Base-by-base conservation (phyloP, 2,113 vertebrate species). In the Pseudopodoces humilis region DNA sequence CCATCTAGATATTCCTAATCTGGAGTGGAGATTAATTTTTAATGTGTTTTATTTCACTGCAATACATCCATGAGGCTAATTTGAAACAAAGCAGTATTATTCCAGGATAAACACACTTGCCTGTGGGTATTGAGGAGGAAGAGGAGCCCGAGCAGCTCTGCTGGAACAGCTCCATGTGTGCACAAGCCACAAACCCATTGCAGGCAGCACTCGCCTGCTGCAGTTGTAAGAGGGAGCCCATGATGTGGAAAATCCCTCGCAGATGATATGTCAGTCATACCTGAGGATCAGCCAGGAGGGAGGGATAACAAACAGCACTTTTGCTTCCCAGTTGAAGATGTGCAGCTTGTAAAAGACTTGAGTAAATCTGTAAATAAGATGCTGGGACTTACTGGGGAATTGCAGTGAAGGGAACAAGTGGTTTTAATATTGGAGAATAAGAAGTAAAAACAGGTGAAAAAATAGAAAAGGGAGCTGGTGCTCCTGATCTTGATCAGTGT, bases 171-270 rank as follows among this genome's bases (percentile, higher is more conserved):
- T 74, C 52, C 6, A 7, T 24, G 76, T 10, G 44, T 55, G 76
- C 64, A 74, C n/a, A 33, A 72, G 28, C 49, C 3, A 9, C 92
- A 69, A 25, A 85, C 33, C 5, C 13, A n/a, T 74, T 41, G 89
- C 77, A 89, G 67, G 91, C 86, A 78, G 92, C 92, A 62, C 10
- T 88, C 23, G 1, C n/a, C 46, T 68, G 78, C 94, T 92, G 89
- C 1, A 58, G 59, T 47, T 89, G 81, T 58, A 52, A 94, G 92
- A 90, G 93, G 84, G 55, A 96, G 22, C 78, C 87, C 71, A 14
- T 81, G 87, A 83, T 83, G 90, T 88, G 93, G 90, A 96, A 96
- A 96, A 96, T 88, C 87, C 75, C 70, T 83, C 39, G 82, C 85
- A 83, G 89, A 74, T 83, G 91, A 94, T 92, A 56, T 19, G 89